phyloP scores from a whole-genome alignment of 2,797 vertebrate genomes.

The Uromys caudimaculatus region DNA sequence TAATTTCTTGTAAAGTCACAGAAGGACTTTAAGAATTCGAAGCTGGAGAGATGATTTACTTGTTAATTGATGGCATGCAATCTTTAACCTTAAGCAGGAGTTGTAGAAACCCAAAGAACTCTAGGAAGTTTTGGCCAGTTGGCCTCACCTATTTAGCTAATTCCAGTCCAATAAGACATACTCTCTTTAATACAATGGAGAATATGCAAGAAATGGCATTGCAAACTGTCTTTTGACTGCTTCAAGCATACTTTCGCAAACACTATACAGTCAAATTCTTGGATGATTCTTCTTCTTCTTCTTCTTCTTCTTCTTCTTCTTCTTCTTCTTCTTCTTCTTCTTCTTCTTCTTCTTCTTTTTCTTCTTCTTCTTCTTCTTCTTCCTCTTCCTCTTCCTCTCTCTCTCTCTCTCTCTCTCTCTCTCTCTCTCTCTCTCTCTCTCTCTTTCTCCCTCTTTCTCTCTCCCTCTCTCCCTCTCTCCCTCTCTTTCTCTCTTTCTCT shows the following conservation, averaged over 20 bases:
- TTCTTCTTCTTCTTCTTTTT: no score
- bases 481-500: no score
- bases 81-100: no score
- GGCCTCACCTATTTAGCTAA: not conserved
- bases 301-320: no score
- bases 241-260: not conserved
- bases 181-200: not conserved
- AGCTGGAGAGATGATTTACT: not conserved
- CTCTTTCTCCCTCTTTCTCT: no score
- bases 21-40: not conserved
- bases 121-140: no score
- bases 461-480: no score
- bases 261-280: not conserved
- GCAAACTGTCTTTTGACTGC: not conserved
- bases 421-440: no score
- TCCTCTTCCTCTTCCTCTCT: no score
- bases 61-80: not conserved
- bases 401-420: no score
- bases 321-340: not conserved
- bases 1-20: not conserved
- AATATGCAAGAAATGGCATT: not conserved
- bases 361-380: no score
- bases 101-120: rapidly evolving
- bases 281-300: no score
- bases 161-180: not conserved